Base-by-base conservation (phyloP, 2,888 invertebrate genomes). In the Euplagia quadripunctaria region DNA sequence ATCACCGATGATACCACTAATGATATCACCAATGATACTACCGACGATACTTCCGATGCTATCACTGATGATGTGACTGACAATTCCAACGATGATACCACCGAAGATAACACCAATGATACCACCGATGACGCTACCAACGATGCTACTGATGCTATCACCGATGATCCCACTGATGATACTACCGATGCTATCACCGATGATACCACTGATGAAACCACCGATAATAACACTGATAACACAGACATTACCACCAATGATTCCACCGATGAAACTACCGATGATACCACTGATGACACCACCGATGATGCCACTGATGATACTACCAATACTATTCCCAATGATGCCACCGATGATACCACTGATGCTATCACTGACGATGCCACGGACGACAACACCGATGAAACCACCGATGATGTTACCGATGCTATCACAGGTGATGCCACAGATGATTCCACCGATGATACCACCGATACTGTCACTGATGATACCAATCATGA, bases 391-490 rank as follows among this genome's bases (percentile, higher is more conserved):
- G 31, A 17, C 31, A 69, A 43, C 11, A 20, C 61, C 11, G 61
- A 69, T 14, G 12, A 8, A 2, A 58, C 61, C 6, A 51, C 20
- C 9, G 66, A 66, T 0, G 20, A 2, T 20, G 51, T 46, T 17
- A 65, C 65, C 17, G 65, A 65, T 6, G 46, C n/a, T 46, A 65
- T n/a, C n/a, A 65, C 46, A 64, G 42, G 11, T 17, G 58, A 65
- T 16, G 46, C 14, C 43, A 65, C 65, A 6, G 46, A 43, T 65
- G 65, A 65, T 7, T 4, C 65, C n/a, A 46, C n/a, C 5, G 65
- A 65, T 17, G 46, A 4, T 12, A 65, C 65, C 3, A 66, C 49
- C 20, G 66, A 66, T 0, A 49, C 20, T 1, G 49, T 49, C 3
- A 46, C 20, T 4, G 66, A 66, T 11, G 12, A 7, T 11, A 66